phyloP scores from a whole-genome alignment of 2,888 invertebrate species.

The Nomada fucata region DNA sequence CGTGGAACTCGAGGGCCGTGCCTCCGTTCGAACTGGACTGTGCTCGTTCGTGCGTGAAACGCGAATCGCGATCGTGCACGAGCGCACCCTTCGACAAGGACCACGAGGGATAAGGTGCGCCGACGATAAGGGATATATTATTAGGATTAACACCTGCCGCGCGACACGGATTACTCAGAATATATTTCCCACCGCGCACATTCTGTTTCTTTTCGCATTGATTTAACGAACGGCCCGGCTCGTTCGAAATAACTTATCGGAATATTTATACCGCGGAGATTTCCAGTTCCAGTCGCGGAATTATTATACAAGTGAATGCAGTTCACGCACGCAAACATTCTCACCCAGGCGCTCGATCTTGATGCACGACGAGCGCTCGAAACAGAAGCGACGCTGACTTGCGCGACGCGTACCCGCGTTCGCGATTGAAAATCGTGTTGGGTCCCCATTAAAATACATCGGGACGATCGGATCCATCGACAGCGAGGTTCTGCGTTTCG shows the following conservation, averaged over 20 bases:
- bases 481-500: slow-evolving; percentile 8
- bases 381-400: too few species aligned
- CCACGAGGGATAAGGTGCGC: neutral
- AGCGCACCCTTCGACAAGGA: slow-evolving; percentile 27
- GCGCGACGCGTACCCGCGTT: too few species aligned
- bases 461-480: slow-evolving; percentile 13
- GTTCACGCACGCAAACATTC: too few species aligned
- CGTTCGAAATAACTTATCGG: too few species aligned
- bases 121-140: slow-evolving; percentile 45
- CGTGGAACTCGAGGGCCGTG: neutral
- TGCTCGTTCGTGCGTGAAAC: slow-evolving; percentile 34
- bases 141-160: neutral
- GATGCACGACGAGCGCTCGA: neutral
- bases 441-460: slow-evolving; percentile 12
- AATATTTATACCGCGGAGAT: too few species aligned
- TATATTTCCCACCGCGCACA: neutral
- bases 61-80: neutral
- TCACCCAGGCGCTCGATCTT: too few species aligned
- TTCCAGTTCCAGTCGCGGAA: too few species aligned
- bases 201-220: neutral
- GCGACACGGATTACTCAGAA: neutral
- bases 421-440: neutral
- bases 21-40: slow-evolving; percentile 2
- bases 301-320: too few species aligned
- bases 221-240: too few species aligned